Conservation (phyloP, 2,888 invertebrate genomes). For the Hypsopygia costalis region DNA sequence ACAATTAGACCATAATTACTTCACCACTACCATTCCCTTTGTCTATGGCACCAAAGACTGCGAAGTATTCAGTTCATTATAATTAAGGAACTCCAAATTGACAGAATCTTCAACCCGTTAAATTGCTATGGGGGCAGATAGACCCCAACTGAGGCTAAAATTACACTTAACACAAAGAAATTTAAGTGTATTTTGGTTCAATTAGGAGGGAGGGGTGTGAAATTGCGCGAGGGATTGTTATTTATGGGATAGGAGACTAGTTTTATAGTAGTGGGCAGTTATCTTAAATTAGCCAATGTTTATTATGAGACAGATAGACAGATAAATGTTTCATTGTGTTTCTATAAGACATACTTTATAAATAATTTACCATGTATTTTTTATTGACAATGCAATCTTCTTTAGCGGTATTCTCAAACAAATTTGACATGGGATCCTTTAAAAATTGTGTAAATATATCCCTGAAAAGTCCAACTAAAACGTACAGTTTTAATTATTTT, state of each 20-base stretch:
- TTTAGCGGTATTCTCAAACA: too few species aligned
- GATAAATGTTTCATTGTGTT: too few species aligned
- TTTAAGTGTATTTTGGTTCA: slow-evolving; percentile 73
- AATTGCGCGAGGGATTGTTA: slow-evolving; percentile 61
- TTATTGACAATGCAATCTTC: too few species aligned
- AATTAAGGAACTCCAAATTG: slow-evolving; percentile 41
- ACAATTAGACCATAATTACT: slow-evolving; percentile 8
- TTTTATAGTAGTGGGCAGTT: slow-evolving; percentile 34
- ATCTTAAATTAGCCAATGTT: slow-evolving; percentile 20
- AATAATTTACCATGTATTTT: too few species aligned
- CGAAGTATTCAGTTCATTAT: slow-evolving; percentile 47
- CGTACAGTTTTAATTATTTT: too few species aligned
- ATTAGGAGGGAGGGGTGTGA: slow-evolving; percentile 67
- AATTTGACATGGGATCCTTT: too few species aligned
- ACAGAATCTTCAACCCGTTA: slow-evolving; percentile 52
- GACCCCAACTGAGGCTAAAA: slow-evolving; percentile 66
- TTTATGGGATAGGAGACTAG: slow-evolving; percentile 58
- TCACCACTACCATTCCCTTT: slow-evolving; percentile 6
- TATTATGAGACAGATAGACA: slow-evolving; percentile 7
- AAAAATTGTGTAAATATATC: too few species aligned
- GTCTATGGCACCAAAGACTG: slow-evolving; percentile 19
- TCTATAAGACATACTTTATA: too few species aligned
- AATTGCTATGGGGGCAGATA: slow-evolving; percentile 55
- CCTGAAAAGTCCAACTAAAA: too few species aligned
- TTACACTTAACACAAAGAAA: slow-evolving; percentile 72